Evolutionary conservation across 2,113 vertebrate genomes (phyloP), one percentile per base, ranked within the genome.

Genomic region (Zosterops japonicus): DNA sequence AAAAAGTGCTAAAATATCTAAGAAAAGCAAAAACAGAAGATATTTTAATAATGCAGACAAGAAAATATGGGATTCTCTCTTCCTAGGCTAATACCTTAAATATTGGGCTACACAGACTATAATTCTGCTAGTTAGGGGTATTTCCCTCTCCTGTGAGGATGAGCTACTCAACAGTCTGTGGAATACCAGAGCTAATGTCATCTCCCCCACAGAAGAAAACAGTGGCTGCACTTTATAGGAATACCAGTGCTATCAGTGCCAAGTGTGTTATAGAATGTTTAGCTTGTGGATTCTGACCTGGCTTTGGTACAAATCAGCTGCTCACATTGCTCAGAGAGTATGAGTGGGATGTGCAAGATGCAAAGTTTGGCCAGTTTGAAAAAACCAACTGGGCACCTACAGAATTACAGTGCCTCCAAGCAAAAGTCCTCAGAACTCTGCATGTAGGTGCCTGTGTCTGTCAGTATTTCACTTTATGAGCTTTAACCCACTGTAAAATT

Each of bases 341-440:
- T 1, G 4, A 68, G 22, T 7, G 47, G 27, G 27, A 55, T 35
- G 14, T 36, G 49, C 53, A 59, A 74, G 22, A 31, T 53, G 16
- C 12, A 36, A 59, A 29, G 42, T 57, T n/a, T 89, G 46, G 22
- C 27, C 21, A 59, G 39, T 3, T 10, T 53, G 61, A 67, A 81
- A 42, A 35, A 68, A 23, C 11, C 50, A 61, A 59, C 21, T 9
- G 42, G 6, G 39, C 33, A n/a, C 0, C 0, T 25, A 24, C 1
- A 16, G 33, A 63, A 60, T 53, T 89, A 31, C 39, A 47, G 11
- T 56, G n/a, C 33, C 57, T 85, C 22, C 19, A 39, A 63, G 22
- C 22, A 33, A 67, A 89, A 84, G 19, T 27, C 27, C 17, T 70
- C 5, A 5, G 42, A 75, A 27, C 12, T 55, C 60, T 75, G 35